Evolutionary conservation across 2,888 invertebrate genomes (phyloP).

Genomic region (Pyrrhia umbra): DNA sequence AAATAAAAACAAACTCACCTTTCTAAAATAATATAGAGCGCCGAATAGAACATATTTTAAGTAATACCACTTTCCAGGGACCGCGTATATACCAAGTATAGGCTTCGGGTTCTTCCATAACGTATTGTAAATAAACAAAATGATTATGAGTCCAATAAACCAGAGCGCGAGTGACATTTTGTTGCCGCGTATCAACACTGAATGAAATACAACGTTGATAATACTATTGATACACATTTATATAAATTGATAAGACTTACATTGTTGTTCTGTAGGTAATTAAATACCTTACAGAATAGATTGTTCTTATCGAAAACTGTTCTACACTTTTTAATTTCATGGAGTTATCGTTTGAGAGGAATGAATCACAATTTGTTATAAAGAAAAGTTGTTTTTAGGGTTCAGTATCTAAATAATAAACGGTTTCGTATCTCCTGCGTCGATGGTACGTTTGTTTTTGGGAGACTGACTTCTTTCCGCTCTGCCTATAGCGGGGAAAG

Average conservation of each 20-base stretch:
- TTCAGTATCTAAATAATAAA: no score
- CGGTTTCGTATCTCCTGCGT: no score
- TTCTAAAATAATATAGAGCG: conserved; percentile 87
- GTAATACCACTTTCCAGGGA: conserved; percentile 91
- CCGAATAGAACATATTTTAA: conserved; percentile 91
- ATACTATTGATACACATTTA: conserved; percentile 17
- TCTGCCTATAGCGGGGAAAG: no score
- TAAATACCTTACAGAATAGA: conserved; percentile 15
- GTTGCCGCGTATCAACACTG: conserved; percentile 16
- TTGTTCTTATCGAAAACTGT: conserved; percentile 20
- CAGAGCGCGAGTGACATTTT: conserved; percentile 63
- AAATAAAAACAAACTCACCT: conserved; percentile 77
- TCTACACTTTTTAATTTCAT: conserved; percentile 26
- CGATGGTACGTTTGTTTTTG: no score
- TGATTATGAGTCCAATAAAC: conserved; percentile 58
- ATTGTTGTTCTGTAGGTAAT: conserved; percentile 24
- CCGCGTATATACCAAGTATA: conserved; percentile 90
- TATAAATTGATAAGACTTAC: conserved; percentile 45
- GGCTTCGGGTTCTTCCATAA: conserved; percentile 82
- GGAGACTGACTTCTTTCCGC: no score
- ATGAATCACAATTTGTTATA: no score
- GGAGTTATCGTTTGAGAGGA: conserved; percentile 26
- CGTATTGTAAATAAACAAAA: conserved; percentile 72
- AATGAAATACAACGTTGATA: conserved; percentile 44
- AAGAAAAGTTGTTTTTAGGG: no score